phyloP scores from a whole-genome alignment of 2,113 vertebrate genomes.

The Malurus melanocephalus region DNA sequence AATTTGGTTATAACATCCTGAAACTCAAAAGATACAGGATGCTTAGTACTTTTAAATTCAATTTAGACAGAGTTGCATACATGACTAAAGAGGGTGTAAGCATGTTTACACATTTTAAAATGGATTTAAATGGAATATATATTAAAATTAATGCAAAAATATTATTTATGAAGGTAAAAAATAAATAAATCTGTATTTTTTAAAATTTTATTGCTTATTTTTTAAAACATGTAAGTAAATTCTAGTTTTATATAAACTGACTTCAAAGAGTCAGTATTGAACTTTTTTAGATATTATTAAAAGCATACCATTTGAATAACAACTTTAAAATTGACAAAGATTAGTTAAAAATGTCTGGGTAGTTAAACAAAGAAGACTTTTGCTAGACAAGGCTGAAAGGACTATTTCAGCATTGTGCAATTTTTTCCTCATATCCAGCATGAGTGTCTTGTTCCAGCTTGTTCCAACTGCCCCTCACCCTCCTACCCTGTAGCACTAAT shows the following conservation, averaged over 20 bases:
- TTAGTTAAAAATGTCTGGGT: not conserved
- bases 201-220: not conserved
- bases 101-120: not conserved
- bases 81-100: not conserved
- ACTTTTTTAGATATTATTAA: not conserved
- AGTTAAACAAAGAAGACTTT: not conserved
- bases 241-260: not conserved
- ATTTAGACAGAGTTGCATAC: rapidly evolving
- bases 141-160: not conserved
- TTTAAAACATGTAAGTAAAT: not conserved
- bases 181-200: not conserved
- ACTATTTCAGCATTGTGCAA: rapidly evolving
- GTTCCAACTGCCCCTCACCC: not conserved
- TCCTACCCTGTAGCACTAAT: not conserved
- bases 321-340: not conserved
- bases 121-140: not conserved
- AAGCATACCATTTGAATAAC: not conserved
- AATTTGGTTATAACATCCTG: not conserved
- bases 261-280: not conserved
- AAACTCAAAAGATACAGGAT: not conserved
- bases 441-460: not conserved
- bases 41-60: not conserved
- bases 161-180: not conserved
- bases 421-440: not conserved
- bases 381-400: not conserved